phyloP scores from a whole-genome alignment of 2,113 vertebrate genomes.

The Anhinga rufa region DNA sequence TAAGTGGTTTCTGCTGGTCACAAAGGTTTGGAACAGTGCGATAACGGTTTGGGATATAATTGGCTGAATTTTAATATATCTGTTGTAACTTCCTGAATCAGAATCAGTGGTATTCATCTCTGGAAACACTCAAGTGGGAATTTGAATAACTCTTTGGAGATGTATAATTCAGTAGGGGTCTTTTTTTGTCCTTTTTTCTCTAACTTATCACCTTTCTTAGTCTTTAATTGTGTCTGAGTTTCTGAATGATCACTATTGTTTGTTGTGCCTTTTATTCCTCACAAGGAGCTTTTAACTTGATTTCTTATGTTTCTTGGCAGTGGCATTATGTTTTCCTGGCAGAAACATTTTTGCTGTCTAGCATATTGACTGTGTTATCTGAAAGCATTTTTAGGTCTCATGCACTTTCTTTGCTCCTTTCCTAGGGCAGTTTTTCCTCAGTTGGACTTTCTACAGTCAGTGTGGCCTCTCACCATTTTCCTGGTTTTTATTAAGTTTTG shows the following conservation, averaged over 20 bases:
- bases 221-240: background rate
- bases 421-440: background rate
- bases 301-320: background rate
- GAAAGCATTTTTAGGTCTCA: background rate
- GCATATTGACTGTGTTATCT: background rate
- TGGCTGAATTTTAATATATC: background rate
- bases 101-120: background rate
- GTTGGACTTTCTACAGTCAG: background rate
- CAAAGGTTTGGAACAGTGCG: background rate
- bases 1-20: background rate
- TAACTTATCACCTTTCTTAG: background rate
- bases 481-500: background rate
- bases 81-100: background rate
- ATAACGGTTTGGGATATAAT: background rate
- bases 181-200: background rate
- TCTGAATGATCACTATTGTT: background rate
- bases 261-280: background rate
- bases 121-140: background rate
- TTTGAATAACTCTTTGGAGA: background rate
- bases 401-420: background rate
- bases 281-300: background rate
- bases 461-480: background rate
- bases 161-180: background rate
- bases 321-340: background rate
- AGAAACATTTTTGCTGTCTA: background rate